phyloP scores from a whole-genome alignment of 2,113 vertebrate species.

The Callocephalon fimbriatum region DNA sequence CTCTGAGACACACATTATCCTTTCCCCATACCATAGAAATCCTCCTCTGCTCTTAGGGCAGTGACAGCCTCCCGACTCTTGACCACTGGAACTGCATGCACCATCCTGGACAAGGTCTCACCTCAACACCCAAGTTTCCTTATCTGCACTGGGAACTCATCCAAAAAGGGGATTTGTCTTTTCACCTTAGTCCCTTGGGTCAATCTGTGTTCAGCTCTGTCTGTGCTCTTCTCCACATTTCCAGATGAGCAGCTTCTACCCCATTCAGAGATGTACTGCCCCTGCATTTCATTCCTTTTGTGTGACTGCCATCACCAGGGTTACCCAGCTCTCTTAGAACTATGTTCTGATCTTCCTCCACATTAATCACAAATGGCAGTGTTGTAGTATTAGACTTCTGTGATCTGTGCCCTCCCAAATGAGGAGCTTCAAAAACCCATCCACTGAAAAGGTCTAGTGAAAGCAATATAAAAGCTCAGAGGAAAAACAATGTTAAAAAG shows the following conservation, averaged over 20 bases:
- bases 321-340: not conserved
- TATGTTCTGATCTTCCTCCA: not conserved
- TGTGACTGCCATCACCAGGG: not conserved
- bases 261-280: fast-evolving
- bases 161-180: conserved; percentile 45
- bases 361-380: not conserved
- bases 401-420: not conserved
- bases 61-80: not conserved
- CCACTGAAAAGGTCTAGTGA: not conserved
- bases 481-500: not conserved
- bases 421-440: not conserved
- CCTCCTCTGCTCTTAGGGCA: not conserved
- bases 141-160: not conserved
- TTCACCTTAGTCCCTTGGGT: conserved; percentile 18
- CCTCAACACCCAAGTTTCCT: not conserved
- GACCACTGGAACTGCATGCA: not conserved
- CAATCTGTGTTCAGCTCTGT: conserved; percentile 10
- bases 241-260: not conserved
- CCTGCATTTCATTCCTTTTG: not conserved
- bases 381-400: not conserved
- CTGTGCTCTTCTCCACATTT: not conserved
- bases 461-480: not conserved
- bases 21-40: not conserved
- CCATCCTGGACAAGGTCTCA: not conserved
- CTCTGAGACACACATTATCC: not conserved